Conservation (phyloP, 2,888 invertebrate genomes). For the Polia nebulosa region DNA sequence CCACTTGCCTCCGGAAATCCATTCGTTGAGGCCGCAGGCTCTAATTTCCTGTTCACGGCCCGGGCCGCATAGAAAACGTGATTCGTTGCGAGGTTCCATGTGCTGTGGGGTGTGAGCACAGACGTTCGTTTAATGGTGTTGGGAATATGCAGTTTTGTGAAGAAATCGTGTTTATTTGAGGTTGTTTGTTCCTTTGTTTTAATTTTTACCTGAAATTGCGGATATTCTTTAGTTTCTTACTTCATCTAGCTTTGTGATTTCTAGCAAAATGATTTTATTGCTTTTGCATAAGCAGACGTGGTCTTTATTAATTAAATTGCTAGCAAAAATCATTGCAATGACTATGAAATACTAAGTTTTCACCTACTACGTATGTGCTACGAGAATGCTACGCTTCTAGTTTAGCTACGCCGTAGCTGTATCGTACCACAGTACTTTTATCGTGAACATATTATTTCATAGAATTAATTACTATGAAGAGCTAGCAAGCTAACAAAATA, state of each 20-base stretch:
- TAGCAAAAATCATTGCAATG: too few relatives aligned
- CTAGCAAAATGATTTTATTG: too few relatives aligned
- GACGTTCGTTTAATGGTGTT: constrained; percentile 33
- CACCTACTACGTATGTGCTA: constrained; percentile 1
- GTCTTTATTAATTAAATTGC: too few relatives aligned
- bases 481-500: not conserved
- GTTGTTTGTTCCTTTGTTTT: not conserved
- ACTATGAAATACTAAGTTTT: too few relatives aligned
- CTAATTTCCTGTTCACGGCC: constrained; percentile 79
- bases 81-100: constrained; percentile 55
- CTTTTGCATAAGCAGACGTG: too few relatives aligned
- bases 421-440: not conserved
- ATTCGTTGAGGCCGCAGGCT: constrained; percentile 77
- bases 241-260: too few relatives aligned
- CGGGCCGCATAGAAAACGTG: constrained; percentile 70
- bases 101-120: constrained; percentile 1
- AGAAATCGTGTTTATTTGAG: not conserved
- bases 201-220: not conserved
- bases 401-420: constrained; percentile 6
- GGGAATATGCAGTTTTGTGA: constrained; percentile 43
- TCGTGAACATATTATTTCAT: not conserved
- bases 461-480: not conserved
- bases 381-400: constrained; percentile 3
- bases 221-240: not conserved
- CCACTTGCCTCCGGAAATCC: constrained; percentile 77